Conservation (phyloP, 2,797 vertebrate genomes). For the Sebastes hopkinsi region DNA sequence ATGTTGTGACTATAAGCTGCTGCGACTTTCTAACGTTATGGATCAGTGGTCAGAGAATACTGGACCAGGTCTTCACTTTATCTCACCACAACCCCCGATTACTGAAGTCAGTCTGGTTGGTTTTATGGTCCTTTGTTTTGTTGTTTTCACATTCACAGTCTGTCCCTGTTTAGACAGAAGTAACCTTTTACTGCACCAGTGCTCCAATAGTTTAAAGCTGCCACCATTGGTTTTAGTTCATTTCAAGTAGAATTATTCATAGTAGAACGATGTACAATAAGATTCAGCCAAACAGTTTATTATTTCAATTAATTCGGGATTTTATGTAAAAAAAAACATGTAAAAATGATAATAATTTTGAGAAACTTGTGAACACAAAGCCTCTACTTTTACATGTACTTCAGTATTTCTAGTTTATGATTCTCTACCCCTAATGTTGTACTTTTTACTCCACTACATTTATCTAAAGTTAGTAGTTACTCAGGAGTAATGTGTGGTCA, state of each 20-base stretch:
- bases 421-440: neutral
- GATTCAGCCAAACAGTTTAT: neutral
- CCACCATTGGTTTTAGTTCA: neutral
- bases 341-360: neutral
- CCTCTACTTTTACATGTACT: neutral
- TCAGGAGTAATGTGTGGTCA: neutral
- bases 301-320: neutral
- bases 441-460: neutral
- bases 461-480: neutral
- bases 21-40: conserved; percentile 29
- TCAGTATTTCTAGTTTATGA: neutral
- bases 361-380: neutral
- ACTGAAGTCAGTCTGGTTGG: conserved; percentile 20
- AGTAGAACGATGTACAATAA: neutral
- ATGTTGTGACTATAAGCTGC: conserved; percentile 36
- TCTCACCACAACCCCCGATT: conserved; percentile 32
- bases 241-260: neutral
- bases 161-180: conserved; percentile 20
- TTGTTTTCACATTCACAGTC: conserved; percentile 51
- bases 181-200: conserved; percentile 7
- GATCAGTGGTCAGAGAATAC: conserved; percentile 18
- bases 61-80: conserved; percentile 21
- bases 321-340: neutral
- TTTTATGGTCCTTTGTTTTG: conserved; percentile 73
- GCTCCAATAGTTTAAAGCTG: neutral